Conservation (phyloP, 2,113 vertebrate species). For the Heterotis niloticus region DNA sequence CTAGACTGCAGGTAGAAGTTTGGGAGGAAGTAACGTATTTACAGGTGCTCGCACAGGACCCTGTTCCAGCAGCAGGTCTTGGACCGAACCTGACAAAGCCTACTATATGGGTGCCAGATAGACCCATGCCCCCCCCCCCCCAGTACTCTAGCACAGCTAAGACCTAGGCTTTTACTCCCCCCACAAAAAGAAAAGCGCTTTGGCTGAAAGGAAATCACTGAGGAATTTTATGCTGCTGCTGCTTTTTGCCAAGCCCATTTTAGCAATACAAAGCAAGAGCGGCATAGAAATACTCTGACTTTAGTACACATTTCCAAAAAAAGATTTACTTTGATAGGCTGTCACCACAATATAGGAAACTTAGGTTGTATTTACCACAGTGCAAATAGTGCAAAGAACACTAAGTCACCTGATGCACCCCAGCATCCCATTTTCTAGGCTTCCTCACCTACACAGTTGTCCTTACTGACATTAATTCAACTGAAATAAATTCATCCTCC, state of each 20-base stretch:
- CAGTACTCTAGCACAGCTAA: slow-evolving; percentile 21
- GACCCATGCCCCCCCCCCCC: slow-evolving; percentile 1
- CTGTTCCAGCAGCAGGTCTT: slow-evolving; percentile 24
- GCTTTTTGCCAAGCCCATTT: slow-evolving; percentile 33
- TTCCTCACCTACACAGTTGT: too few relatives aligned
- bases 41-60: slow-evolving; percentile 22
- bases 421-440: too few relatives aligned
- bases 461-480: too few relatives aligned
- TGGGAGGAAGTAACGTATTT: slow-evolving; percentile 16
- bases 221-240: slow-evolving; percentile 25
- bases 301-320: background rate
- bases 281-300: slow-evolving; percentile 22
- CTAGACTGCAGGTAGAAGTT: background rate
- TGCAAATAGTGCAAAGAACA: too few relatives aligned
- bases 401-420: too few relatives aligned
- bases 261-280: slow-evolving; percentile 27
- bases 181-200: slow-evolving; percentile 31
- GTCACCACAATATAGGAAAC: too few relatives aligned
- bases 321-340: background rate
- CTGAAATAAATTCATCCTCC: too few relatives aligned
- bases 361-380: background rate
- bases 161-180: slow-evolving; percentile 15
- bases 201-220: slow-evolving; percentile 28
- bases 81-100: slow-evolving; percentile 23
- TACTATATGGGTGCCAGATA: slow-evolving; percentile 22